phyloP scores from a whole-genome alignment of 2,113 vertebrate genomes.

The Athene noctua region DNA sequence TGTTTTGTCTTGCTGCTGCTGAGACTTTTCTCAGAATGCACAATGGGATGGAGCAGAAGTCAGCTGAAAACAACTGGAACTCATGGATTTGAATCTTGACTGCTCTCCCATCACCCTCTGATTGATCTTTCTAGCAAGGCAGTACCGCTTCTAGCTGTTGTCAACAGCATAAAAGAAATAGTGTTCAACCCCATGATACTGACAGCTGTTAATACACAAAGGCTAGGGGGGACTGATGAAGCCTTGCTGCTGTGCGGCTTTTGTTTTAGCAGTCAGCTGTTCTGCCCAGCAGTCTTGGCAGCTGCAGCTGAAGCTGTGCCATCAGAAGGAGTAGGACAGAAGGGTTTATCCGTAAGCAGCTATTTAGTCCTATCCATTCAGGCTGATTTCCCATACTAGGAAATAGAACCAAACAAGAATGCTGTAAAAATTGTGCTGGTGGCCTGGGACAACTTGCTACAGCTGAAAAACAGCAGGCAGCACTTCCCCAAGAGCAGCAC shows the following conservation, averaged over 20 bases:
- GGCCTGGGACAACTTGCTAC: not conserved
- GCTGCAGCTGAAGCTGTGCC: slow-evolving; percentile 14
- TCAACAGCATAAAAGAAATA: slow-evolving; percentile 9
- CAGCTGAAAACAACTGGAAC: not conserved
- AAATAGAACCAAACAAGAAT: not conserved
- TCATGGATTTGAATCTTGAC: not conserved
- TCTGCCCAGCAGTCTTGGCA: slow-evolving; percentile 13
- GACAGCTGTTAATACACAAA: not conserved
- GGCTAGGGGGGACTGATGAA: not conserved
- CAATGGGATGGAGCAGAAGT: not conserved
- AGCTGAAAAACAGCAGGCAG: not conserved
- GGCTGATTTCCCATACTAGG: not conserved
- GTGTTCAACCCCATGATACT: not conserved
- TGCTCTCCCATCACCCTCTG: not conserved
- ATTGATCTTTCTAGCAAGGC: not conserved
- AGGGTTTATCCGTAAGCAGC: not conserved
- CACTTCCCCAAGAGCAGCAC: not conserved
- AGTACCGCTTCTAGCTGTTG: not conserved
- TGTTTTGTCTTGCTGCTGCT: not conserved
- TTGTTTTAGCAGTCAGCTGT: slow-evolving; percentile 30
- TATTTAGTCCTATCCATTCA: not conserved
- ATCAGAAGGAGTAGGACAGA: not conserved
- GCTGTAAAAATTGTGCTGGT: not conserved
- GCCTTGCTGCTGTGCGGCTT: not conserved
- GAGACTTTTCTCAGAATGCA: not conserved